Conservation (phyloP, 2,113 vertebrate species). For the Lates calcarifer region DNA sequence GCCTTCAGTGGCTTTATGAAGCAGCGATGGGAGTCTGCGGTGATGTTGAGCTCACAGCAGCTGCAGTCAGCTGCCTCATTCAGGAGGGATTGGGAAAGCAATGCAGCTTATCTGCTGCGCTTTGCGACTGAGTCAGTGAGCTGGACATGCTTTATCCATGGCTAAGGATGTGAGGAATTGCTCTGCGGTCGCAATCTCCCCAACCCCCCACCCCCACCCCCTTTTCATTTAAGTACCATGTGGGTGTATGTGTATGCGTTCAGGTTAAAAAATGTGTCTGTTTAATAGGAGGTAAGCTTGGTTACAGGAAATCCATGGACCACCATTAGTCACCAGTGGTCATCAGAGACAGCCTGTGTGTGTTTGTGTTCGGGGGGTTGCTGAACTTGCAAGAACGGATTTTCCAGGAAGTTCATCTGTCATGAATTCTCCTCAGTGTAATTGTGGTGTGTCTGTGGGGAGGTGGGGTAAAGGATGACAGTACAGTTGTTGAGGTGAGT, state of each 20-base stretch:
- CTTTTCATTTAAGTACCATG: neutral
- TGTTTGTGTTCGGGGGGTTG: constrained; percentile 25
- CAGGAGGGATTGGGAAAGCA: constrained; percentile 45
- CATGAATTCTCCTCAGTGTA: constrained; percentile 21
- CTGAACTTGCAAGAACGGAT: constrained; percentile 62
- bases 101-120: constrained; percentile 49
- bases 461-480: constrained; percentile 24
- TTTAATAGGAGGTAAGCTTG: constrained; percentile 17
- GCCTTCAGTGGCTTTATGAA: constrained; percentile 47
- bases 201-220: neutral
- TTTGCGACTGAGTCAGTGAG: constrained; percentile 46
- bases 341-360: constrained; percentile 35
- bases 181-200: constrained; percentile 39
- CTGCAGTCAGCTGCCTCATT: constrained; percentile 67
- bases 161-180: constrained; percentile 42
- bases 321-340: constrained; percentile 71
- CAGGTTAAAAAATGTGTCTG: constrained; percentile 5
- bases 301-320: constrained; percentile 54
- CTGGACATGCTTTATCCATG: constrained; percentile 49
- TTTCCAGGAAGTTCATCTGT: constrained; percentile 57
- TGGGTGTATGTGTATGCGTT: constrained; percentile 8
- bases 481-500: constrained; percentile 16
- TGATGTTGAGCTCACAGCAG: constrained; percentile 57
- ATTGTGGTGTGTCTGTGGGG: constrained; percentile 30
- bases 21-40: constrained; percentile 27